Evolutionary conservation across 1,140 invertebrate genomes (phyloP).

Genomic region (Dinoponera quadriceps): DNA sequence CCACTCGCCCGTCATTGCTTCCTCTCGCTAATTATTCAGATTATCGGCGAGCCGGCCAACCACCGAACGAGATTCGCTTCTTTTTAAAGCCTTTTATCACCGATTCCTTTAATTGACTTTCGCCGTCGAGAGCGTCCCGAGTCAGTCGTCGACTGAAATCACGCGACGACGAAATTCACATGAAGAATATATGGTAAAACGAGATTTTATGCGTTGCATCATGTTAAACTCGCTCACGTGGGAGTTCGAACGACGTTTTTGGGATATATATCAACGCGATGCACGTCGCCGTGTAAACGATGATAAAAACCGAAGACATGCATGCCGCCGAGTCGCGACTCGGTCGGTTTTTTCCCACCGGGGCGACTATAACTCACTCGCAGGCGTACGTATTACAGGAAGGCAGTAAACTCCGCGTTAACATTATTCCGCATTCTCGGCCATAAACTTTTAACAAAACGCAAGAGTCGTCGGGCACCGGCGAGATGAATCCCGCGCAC

Average conservation of each 20-base stretch:
- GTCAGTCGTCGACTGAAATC: neutral
- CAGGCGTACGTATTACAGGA: neutral
- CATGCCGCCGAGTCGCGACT: too few species aligned
- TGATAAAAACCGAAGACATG: conserved; percentile 6
- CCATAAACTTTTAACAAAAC: conserved; percentile 53
- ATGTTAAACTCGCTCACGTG: neutral
- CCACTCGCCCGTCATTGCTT: neutral
- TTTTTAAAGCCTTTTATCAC: conserved; percentile 21
- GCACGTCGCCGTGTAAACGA: neutral
- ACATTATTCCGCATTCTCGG: conserved; percentile 4
- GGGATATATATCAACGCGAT: neutral
- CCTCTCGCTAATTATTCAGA: conserved; percentile 26
- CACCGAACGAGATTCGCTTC: neutral
- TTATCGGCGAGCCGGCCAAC: neutral
- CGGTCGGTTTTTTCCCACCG: too few species aligned
- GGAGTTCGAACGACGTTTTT: neutral
- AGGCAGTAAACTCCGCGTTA: neutral
- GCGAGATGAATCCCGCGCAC: conserved; percentile 19
- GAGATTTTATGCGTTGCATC: neutral
- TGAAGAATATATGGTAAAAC: neutral
- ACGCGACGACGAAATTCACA: neutral
- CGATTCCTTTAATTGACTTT: neutral
- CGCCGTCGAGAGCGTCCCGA: neutral
- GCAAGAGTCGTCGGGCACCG: conserved; percentile 1
- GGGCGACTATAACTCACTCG: neutral